Evolutionary conservation across 2,113 vertebrate genomes (phyloP).

Genomic region (Ovis canadensis): DNA sequence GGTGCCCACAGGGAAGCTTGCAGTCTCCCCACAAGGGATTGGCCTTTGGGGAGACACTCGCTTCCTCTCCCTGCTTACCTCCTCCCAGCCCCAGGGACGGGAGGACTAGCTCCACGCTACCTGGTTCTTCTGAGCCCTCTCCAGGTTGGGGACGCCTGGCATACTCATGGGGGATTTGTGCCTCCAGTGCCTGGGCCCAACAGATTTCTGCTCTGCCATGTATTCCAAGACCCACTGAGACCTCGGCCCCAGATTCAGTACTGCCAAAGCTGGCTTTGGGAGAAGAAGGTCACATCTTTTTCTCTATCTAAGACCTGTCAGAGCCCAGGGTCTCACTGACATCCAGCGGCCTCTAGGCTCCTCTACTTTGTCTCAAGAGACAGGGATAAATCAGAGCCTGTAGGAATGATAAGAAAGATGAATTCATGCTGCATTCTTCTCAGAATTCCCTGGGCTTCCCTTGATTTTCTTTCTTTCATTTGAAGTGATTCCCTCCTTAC

Average conservation of each 20-base stretch:
- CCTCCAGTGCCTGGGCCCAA: neutral
- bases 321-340: neutral
- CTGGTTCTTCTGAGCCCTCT: neutral
- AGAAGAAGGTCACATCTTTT: neutral
- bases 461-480: neutral
- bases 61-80: neutral
- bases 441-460: neutral
- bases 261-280: neutral
- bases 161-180: neutral
- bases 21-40: neutral
- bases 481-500: neutral
- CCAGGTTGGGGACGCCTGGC: neutral
- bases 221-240: neutral
- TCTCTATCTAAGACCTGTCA: neutral
- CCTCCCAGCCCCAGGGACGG: neutral
- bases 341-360: neutral
- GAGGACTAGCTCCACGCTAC: neutral
- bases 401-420: neutral
- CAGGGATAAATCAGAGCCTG: neutral
- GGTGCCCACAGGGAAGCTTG: neutral
- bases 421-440: neutral
- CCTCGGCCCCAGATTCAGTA: neutral
- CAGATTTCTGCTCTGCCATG: neutral
- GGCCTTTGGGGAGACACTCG: rapidly evolving
- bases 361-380: neutral